Conservation (phyloP, 2,888 invertebrate species). For the Phengaris arion region DNA sequence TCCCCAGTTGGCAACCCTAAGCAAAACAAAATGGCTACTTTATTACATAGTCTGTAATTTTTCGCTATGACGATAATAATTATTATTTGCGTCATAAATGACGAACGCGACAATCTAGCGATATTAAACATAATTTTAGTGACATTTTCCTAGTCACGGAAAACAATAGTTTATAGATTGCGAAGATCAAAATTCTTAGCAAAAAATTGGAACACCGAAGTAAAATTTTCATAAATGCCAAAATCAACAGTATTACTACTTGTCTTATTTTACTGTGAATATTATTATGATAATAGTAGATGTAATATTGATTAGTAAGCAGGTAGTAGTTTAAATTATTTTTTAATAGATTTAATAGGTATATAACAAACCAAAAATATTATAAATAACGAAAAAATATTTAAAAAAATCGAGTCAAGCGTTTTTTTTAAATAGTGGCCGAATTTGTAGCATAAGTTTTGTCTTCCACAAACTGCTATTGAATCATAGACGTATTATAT, state of each 20-base stretch:
- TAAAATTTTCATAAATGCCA: too few species aligned
- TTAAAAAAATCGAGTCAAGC: too few species aligned
- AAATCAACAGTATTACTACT: too few species aligned
- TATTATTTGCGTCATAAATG: conserved; percentile 21
- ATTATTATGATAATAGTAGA: too few species aligned
- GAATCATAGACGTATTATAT: not conserved
- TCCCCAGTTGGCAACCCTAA: not conserved
- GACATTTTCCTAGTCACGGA: conserved; percentile 8
- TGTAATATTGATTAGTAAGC: too few species aligned
- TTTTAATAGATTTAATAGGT: too few species aligned
- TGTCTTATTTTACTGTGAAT: too few species aligned
- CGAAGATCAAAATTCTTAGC: not conserved
- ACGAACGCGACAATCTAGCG: conserved; percentile 9
- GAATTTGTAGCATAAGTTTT: not conserved
- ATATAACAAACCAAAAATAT: too few species aligned
- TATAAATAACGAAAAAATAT: too few species aligned
- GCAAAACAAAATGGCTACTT: conserved; percentile 10
- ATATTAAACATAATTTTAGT: conserved; percentile 13
- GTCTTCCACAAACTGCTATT: not conserved
- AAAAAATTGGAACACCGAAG: not conserved
- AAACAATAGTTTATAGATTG: conserved; percentile 2
- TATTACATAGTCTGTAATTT: conserved; percentile 1
- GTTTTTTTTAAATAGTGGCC: too few species aligned
- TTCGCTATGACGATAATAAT: conserved; percentile 17
- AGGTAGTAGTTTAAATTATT: too few species aligned